phyloP scores from a whole-genome alignment of 1,140 invertebrate genomes.

The Nebria ingens region DNA sequence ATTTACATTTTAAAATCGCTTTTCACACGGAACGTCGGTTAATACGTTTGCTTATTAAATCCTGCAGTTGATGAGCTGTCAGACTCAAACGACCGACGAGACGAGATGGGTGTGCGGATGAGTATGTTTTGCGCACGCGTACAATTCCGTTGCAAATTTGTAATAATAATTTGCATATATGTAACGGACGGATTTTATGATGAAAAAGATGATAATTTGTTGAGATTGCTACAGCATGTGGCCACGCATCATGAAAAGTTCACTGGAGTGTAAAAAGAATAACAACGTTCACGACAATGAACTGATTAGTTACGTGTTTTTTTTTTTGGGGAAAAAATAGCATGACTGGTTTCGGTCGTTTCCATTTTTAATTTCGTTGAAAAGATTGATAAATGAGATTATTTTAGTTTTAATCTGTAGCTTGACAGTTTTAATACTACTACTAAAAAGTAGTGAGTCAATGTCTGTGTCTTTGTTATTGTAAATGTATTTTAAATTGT shows the following conservation, averaged over 20 bases:
- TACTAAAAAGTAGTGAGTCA: too few relatives aligned
- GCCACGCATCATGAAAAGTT: background rate
- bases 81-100: background rate
- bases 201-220: background rate
- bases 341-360: too few relatives aligned
- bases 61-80: conserved; percentile 7
- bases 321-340: too few relatives aligned
- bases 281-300: too few relatives aligned
- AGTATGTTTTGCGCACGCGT: background rate
- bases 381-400: too few relatives aligned
- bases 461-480: too few relatives aligned
- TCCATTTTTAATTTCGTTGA: too few relatives aligned
- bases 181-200: background rate
- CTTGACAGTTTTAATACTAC: too few relatives aligned
- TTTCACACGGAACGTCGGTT: background rate
- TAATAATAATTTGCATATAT: too few relatives aligned
- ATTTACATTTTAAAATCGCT: conserved; percentile 8
- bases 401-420: too few relatives aligned
- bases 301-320: too few relatives aligned
- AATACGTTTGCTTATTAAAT: conserved; percentile 7
- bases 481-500: too few relatives aligned
- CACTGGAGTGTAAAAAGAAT: background rate
- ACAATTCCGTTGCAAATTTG: background rate
- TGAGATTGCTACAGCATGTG: background rate
- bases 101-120: background rate